Evolutionary conservation across 2,888 invertebrate species (phyloP).

Genomic region (Erannis defoliaria): DNA sequence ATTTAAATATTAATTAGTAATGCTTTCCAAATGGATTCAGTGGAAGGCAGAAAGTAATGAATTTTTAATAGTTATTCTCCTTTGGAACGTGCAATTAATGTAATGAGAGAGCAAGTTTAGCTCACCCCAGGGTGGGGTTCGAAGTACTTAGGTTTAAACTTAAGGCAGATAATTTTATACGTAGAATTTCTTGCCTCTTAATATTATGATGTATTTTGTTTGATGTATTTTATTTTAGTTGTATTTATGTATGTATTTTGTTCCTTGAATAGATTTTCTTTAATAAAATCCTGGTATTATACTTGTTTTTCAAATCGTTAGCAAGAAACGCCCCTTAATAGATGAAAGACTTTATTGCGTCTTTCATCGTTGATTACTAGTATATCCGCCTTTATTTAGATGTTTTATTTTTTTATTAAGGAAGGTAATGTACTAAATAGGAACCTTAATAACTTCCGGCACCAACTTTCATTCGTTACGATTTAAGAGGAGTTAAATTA

Average conservation of each 20-base stretch:
- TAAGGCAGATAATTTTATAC: constrained; percentile 62
- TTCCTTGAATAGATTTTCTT: too few relatives aligned
- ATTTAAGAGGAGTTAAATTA: constrained; percentile 40
- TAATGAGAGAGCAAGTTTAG: constrained; percentile 76
- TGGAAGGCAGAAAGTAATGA: constrained; percentile 72
- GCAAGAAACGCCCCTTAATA: too few relatives aligned
- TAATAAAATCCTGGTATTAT: too few relatives aligned
- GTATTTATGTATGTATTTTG: too few relatives aligned
- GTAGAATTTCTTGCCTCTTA: constrained; percentile 61
- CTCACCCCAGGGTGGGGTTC: constrained; percentile 52
- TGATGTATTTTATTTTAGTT: too few relatives aligned
- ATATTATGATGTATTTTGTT: too few relatives aligned
- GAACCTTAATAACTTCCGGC: constrained; percentile 29
- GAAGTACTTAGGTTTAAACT: constrained; percentile 46
- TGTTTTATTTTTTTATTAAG: constrained; percentile 19
- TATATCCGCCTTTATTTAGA: neutral
- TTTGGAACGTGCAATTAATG: constrained; percentile 75
- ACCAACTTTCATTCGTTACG: constrained; percentile 31
- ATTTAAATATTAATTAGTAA: constrained; percentile 81
- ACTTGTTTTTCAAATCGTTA: too few relatives aligned
- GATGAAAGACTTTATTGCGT: too few relatives aligned
- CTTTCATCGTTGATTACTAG: too few relatives aligned
- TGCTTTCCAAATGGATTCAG: constrained; percentile 70
- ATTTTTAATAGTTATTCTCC: constrained; percentile 81
- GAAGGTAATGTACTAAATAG: constrained; percentile 19